These are phyloP conservation scores for Tenualosa ilisha DNA, from an alignment of 2,797 vertebrate genomes.

Conservation along the genomic window DNA sequence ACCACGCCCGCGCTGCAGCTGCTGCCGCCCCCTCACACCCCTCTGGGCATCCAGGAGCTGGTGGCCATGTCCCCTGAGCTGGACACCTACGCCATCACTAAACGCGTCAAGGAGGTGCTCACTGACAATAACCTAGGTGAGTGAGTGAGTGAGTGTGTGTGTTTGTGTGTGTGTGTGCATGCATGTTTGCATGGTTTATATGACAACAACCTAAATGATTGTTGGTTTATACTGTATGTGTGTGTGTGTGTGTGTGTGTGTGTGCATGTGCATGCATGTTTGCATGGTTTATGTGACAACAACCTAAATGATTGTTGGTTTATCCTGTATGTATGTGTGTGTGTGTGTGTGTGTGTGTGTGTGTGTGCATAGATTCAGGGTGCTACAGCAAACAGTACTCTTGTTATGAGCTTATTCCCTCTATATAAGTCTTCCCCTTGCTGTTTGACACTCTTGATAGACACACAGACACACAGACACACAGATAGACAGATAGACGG, in stretches of 20 bases:
- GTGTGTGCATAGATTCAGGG: not conserved
- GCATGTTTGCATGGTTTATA: no score
- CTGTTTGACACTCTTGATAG: no score
- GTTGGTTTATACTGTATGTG: not conserved
- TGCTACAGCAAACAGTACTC: no score
- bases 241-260: not conserved
- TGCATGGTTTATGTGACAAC: not conserved
- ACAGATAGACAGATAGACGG: no score
- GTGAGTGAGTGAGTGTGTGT: conserved; percentile 24
- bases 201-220: not conserved
- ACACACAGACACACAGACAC: no score
- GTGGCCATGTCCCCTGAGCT: conserved; percentile 90
- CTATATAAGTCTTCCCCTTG: no score
- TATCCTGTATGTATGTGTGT: not conserved
- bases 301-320: no score
- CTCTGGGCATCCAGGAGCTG: conserved; percentile 87
- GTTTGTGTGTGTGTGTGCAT: no score
- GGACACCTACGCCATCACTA: conserved; percentile 93
- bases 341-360: not conserved
- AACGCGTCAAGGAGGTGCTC: conserved; percentile 95
- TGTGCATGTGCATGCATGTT: not conserved
- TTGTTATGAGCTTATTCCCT: no score
- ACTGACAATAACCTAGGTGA: conserved; percentile 94
- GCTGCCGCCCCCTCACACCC: conserved; percentile 60
- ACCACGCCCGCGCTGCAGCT: conserved; percentile 64